phyloP scores from a whole-genome alignment of 2,113 vertebrate species.

The Syngnathus typhle region DNA sequence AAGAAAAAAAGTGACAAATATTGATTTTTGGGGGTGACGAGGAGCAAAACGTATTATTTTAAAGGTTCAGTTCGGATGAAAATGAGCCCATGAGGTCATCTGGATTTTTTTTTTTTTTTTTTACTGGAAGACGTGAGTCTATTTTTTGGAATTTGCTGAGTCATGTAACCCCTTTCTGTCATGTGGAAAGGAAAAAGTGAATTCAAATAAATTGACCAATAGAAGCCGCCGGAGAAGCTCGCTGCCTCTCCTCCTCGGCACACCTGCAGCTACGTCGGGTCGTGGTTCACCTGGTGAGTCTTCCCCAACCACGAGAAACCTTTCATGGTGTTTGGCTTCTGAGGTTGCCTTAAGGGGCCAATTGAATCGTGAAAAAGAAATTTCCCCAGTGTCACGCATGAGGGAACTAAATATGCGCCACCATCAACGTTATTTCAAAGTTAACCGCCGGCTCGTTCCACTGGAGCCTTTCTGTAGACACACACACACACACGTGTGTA shows the following conservation, averaged over 20 bases:
- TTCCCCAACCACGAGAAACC: slow-evolving; percentile 29
- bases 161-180: slow-evolving; percentile 39
- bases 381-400: slow-evolving; percentile 41
- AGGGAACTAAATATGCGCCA: slow-evolving; percentile 55
- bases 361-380: slow-evolving; percentile 54
- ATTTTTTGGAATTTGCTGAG: slow-evolving; percentile 39
- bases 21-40: background rate
- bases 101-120: background rate
- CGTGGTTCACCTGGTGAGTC: background rate
- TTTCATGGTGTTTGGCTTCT: slow-evolving; percentile 62
- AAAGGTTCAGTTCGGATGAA: background rate
- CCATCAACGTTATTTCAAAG: slow-evolving; percentile 73
- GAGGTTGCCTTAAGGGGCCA: slow-evolving; percentile 47
- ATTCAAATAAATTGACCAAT: slow-evolving; percentile 22
- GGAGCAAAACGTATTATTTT: background rate
- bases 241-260: background rate
- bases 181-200: slow-evolving; percentile 21
- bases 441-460: slow-evolving; percentile 54
- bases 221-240: background rate
- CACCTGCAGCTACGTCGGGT: background rate
- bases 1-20: background rate
- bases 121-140: slow-evolving; percentile 40
- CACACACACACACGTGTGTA: slow-evolving; percentile 18
- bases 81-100: slow-evolving; percentile 8
- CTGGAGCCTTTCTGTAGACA: slow-evolving; percentile 45